Base-by-base conservation (phyloP, 2,888 invertebrate species). In the Lasioglossum figueresi region DNA sequence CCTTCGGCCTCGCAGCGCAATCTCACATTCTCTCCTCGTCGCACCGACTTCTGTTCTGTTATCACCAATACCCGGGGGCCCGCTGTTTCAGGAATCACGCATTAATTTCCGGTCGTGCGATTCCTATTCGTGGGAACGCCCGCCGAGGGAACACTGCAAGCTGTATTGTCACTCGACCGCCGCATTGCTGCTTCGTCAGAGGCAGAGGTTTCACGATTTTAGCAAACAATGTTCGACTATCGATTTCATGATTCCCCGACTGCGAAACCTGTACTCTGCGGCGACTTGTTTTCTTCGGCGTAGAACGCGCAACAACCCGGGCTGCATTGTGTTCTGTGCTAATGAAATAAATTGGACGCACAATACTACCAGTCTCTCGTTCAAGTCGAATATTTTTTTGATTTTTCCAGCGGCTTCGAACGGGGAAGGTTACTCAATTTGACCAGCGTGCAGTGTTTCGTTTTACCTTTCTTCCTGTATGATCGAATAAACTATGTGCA, bases 1-100 rank as follows among this genome's bases (percentile, higher is more conserved):
- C 96, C 96, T 83, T 95, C 95, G 3, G 96, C 96, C 84, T 96
- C 96, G 88, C 96, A 96, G 19, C 95, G 95, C 37, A 96, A 87
- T 23, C 95, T 95, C 5, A 95, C 95, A 80, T 95, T 95, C 91
- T 96, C 96, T 23, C 96, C 96, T 78, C 96, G 95, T 45, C 96
- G 94, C 37, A 96, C 96, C 0, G 95, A 95, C 83, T 96, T 94
- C 87, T 96, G 95, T 34, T 95, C 95, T 81, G 95, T 95, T 70
- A 95, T 94, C 59, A 95, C 95, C 63, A 95, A 95, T 75, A 96
- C 96, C 80, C 95, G 95, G 6, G 96, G 96, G 4, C 96, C 96
- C 85, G 96, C 96, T 96, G 89, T 87, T 85, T 73, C 59, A 43
- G 12, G 23, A 43, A 76, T 52, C 66, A 23, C 16, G 37, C 19